phyloP scores from a whole-genome alignment of 2,888 invertebrate species.

The Drosophila aldrichi region DNA sequence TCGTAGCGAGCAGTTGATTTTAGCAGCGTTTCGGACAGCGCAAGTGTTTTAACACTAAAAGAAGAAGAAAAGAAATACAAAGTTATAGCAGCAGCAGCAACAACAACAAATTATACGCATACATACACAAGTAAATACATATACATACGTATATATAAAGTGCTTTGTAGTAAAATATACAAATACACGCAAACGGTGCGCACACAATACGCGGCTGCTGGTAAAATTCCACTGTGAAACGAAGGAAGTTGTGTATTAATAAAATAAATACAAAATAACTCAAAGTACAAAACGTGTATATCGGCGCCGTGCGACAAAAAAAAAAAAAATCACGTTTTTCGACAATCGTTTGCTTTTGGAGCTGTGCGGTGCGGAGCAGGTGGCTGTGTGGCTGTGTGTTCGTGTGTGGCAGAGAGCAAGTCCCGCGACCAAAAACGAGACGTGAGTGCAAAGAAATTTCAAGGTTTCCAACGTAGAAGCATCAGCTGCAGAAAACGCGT shows the following conservation, averaged over 20 bases:
- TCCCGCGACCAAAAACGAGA: slow-evolving; percentile 42
- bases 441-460: slow-evolving; percentile 64
- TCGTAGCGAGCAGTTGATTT: slow-evolving; percentile 58
- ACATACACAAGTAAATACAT: slow-evolving; percentile 33
- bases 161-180: slow-evolving; percentile 50
- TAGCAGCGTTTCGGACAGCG: slow-evolving; percentile 53
- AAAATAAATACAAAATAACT: slow-evolving; percentile 61
- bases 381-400: slow-evolving; percentile 16
- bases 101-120: slow-evolving; percentile 60
- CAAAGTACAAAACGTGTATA: slow-evolving; percentile 68
- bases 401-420: slow-evolving; percentile 41
- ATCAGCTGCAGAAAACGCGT: slow-evolving; percentile 36
- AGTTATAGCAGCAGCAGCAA: slow-evolving; percentile 55
- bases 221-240: slow-evolving; percentile 78
- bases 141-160: slow-evolving; percentile 30
- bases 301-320: slow-evolving; percentile 44
- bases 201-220: slow-evolving; percentile 55
- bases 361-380: slow-evolving; percentile 17
- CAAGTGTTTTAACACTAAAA: slow-evolving; percentile 47
- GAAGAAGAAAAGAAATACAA: slow-evolving; percentile 41
- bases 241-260: slow-evolving; percentile 76
- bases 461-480: slow-evolving; percentile 54
- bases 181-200: slow-evolving; percentile 38
- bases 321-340: slow-evolving; percentile 73
- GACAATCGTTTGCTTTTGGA: slow-evolving; percentile 39